Conservation (phyloP, 2,797 vertebrate species). For the Helarctos malayanus region DNA sequence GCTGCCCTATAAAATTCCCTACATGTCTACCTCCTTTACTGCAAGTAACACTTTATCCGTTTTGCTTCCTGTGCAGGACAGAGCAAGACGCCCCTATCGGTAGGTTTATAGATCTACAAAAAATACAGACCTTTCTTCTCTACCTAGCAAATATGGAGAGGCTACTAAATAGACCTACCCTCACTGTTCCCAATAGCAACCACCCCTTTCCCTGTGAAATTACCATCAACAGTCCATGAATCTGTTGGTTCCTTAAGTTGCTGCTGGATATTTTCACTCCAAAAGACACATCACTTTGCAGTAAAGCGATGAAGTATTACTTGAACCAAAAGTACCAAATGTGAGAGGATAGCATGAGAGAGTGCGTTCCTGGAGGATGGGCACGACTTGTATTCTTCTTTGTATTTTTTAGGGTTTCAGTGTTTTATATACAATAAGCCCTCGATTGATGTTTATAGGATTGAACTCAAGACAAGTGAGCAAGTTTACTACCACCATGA, state of each 20-base stretch:
- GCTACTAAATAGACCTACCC: not conserved
- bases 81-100: not conserved
- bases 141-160: not conserved
- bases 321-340: not conserved
- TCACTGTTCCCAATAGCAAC: not conserved
- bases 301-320: not conserved
- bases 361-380: not conserved
- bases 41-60: constrained; percentile 24
- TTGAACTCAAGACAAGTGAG: constrained; percentile 24
- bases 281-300: not conserved
- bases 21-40: not conserved
- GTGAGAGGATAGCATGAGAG: not conserved
- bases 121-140: constrained; percentile 12
- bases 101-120: not conserved
- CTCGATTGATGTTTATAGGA: not conserved
- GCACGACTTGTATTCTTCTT: not conserved
- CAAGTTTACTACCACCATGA: not conserved
- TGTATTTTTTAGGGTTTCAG: not conserved
- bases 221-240: not conserved
- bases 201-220: not conserved
- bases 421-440: not conserved
- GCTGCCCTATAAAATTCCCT: constrained; percentile 7
- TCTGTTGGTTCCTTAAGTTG: not conserved
- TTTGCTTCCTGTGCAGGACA: not conserved
- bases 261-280: not conserved